phyloP scores from a whole-genome alignment of 1,140 invertebrate species.

The Drosophila subobscura region DNA sequence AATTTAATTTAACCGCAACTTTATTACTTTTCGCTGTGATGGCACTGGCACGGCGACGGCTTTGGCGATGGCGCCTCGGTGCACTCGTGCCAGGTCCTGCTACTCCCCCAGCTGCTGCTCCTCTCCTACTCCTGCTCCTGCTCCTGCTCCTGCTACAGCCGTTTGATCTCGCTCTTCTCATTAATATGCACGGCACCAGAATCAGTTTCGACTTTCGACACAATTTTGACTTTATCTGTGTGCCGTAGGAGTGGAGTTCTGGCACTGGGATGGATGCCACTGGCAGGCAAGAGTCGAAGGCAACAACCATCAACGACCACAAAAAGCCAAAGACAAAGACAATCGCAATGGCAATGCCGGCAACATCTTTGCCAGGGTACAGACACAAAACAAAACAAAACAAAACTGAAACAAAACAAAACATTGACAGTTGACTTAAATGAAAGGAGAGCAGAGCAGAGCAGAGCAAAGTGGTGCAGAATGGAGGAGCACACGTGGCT shows the following conservation, averaged over 20 bases:
- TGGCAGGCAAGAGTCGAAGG: neutral
- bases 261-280: constrained; percentile 1
- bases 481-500: constrained; percentile 58
- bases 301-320: no score
- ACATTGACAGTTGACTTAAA: constrained; percentile 75
- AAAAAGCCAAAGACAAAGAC: no score
- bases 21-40: constrained; percentile 67
- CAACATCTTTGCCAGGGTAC: neutral
- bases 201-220: constrained; percentile 75
- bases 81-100: constrained; percentile 45
- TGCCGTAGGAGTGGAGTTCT: neutral
- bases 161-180: constrained; percentile 64
- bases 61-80: constrained; percentile 16
- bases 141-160: constrained; percentile 1
- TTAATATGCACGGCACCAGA: constrained; percentile 74
- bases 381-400: neutral
- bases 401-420: constrained; percentile 61
- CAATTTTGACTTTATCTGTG: constrained; percentile 72
- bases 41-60: neutral
- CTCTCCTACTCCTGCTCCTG: neutral
- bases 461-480: no score
- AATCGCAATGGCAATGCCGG: neutral
- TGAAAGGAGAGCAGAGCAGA: constrained; percentile 32
- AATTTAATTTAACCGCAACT: constrained; percentile 80
- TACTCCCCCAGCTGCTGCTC: neutral